A percentile compares a stretch with the other conserved stretches of the same genome.
phyloP scores from a whole-genome alignment of 2,113 vertebrate genomes.

The Poeciliopsis prolifica region DNA sequence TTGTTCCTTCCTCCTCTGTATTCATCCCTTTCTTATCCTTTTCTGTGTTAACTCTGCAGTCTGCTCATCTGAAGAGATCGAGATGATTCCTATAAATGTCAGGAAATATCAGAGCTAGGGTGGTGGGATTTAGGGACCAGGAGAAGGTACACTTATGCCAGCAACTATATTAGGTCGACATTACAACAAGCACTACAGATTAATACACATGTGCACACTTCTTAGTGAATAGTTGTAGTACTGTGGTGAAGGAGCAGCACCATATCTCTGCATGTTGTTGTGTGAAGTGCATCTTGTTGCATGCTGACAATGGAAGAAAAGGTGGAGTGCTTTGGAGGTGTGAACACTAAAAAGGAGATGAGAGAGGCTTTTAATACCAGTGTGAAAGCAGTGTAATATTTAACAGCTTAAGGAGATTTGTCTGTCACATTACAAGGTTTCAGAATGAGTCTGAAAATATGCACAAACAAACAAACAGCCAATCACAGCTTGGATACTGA shows the following conservation, averaged over 20 bases:
- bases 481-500: not conserved
- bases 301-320: constrained; percentile 33
- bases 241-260: constrained; percentile 20
- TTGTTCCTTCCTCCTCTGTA: not conserved
- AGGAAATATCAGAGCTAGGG: constrained; percentile 71
- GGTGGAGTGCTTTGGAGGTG: not conserved
- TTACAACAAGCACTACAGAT: no score
- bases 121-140: constrained; percentile 61
- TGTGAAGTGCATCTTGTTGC: constrained; percentile 48
- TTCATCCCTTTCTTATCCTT: not conserved
- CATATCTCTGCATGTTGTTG: constrained; percentile 44
- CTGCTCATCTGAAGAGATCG: constrained; percentile 27
- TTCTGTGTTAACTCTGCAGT: not conserved
- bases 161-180: constrained; percentile 44
- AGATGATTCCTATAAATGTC: constrained; percentile 74
- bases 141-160: constrained; percentile 63
- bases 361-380: constrained; percentile 68
- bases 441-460: constrained; percentile 39
- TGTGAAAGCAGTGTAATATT: constrained; percentile 74
- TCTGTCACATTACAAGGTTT: constrained; percentile 71
- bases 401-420: constrained; percentile 75
- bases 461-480: constrained; percentile 7
- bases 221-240: not conserved
- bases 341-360: no score
- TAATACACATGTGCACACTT: no score